A percentile compares a stretch with the other conserved stretches of the same genome.
These are phyloP conservation scores for Anisognathus igniventris DNA, from an alignment of 2,797 vertebrate species.

Conservation along the genomic window DNA sequence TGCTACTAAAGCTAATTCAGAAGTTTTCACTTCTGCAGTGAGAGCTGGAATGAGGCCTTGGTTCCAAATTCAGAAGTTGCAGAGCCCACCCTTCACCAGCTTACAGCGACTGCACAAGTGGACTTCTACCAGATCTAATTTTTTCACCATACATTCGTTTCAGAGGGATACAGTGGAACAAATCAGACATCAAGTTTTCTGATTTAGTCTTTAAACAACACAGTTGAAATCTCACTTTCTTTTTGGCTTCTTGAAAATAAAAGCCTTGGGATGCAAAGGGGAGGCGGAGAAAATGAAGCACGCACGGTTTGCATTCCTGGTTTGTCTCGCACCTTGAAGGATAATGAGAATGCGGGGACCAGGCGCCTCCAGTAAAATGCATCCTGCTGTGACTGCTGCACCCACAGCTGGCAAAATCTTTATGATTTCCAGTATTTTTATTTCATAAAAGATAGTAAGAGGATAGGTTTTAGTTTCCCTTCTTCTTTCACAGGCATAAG, in stretches of 20 bases:
- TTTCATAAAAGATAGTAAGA: not conserved
- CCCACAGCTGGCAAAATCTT: not conserved
- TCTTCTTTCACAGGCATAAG: not conserved
- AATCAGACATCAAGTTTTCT: not conserved
- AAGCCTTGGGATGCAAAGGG: not conserved
- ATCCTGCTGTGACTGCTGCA: not conserved
- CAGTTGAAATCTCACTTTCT: not conserved
- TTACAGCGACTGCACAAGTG: rapidly evolving
- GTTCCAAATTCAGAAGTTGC: not conserved
- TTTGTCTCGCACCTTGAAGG: not conserved
- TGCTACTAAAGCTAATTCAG: not conserved
- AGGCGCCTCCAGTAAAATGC: not conserved
- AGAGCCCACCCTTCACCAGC: not conserved
- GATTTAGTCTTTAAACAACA: not conserved
- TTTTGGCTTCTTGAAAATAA: not conserved
- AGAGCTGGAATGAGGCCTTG: not conserved
- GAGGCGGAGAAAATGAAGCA: not conserved
- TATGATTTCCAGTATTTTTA: not conserved
- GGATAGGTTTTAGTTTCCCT: not conserved
- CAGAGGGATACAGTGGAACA: not conserved
- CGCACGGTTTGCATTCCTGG: not conserved
- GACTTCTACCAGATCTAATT: not conserved
- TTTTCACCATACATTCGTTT: not conserved
- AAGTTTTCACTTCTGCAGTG: not conserved
- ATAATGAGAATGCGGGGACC: rapidly evolving